Evolutionary conservation across 2,888 invertebrate species (phyloP).

Genomic region (Lumbricus terrestris): DNA sequence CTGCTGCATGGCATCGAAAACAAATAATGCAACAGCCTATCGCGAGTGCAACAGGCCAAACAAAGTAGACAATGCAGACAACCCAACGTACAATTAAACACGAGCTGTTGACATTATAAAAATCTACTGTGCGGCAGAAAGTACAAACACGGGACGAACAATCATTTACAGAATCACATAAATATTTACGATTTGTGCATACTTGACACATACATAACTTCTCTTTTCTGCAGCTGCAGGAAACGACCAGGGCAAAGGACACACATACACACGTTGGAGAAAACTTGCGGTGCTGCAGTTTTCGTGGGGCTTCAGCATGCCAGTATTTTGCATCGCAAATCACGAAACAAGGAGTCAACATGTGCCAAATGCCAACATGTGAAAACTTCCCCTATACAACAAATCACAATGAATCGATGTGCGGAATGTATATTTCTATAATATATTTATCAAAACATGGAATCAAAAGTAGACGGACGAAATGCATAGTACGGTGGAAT

Average conservation of each 20-base stretch:
- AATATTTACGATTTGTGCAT: background rate
- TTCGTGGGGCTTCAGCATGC: background rate
- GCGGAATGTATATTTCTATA: background rate
- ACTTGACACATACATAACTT: background rate
- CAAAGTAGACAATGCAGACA: background rate
- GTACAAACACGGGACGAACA: background rate
- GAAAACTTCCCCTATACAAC: constrained; percentile 3
- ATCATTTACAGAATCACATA: constrained; percentile 3
- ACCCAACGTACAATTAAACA: background rate
- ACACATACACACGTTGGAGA: too few relatives aligned
- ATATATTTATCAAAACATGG: background rate
- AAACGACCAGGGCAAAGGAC: background rate
- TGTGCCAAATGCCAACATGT: background rate
- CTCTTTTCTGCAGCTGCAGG: background rate
- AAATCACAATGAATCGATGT: background rate
- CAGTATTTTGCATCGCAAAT: background rate
- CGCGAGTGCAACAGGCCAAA: background rate
- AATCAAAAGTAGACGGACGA: background rate
- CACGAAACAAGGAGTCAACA: background rate
- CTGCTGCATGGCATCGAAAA: background rate
- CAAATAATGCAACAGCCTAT: background rate
- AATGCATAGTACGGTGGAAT: constrained; percentile 14
- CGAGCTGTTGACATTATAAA: background rate
- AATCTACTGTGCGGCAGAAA: background rate
- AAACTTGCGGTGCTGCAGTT: background rate